Conservation (phyloP, 1,140 invertebrate genomes). For the Halyomorpha halys region DNA sequence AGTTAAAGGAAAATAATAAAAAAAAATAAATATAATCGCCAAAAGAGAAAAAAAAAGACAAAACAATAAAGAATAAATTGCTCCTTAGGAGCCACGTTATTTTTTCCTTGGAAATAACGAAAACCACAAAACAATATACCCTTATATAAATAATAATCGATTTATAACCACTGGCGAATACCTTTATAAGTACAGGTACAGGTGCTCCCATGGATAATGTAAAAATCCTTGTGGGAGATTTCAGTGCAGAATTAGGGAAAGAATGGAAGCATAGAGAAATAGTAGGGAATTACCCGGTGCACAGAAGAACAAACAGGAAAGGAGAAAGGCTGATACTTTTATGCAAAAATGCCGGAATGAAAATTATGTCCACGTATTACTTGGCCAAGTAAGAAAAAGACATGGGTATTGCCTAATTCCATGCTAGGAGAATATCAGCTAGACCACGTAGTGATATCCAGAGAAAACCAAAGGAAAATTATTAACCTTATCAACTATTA, state of each 20-base stretch:
- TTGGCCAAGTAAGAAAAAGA: not conserved
- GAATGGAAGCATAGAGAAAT: not conserved
- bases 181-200: no score
- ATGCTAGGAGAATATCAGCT: not conserved
- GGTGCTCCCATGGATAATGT: not conserved
- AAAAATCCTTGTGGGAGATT: not conserved
- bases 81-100: no score
- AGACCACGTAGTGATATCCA: not conserved
- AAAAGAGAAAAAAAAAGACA: no score
- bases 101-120: no score
- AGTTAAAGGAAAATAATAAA: no score
- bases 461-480: not conserved
- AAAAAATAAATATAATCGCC: no score
- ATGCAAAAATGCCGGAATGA: not conserved
- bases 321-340: no score
- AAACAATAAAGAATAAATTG: no score
- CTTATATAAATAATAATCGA: no score
- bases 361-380: constrained; percentile 1
- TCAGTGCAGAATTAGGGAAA: not conserved
- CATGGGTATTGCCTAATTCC: not conserved
- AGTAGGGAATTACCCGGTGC: not conserved
- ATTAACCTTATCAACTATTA: no score
- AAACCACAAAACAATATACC: no score
- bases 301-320: not conserved
- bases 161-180: no score